Base-by-base conservation (phyloP, 2,113 vertebrate genomes). In the Capra hircus region DNA sequence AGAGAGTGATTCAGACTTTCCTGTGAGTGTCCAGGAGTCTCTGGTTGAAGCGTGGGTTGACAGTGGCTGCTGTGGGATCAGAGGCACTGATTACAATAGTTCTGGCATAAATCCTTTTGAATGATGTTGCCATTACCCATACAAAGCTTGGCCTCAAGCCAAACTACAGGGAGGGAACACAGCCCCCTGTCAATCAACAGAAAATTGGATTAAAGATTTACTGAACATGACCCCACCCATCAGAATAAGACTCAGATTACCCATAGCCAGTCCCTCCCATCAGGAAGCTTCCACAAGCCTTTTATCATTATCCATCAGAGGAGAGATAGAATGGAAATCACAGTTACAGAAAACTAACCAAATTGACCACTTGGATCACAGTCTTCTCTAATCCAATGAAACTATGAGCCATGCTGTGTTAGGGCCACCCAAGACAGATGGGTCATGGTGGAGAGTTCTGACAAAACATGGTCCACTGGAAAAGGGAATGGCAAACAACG, bases 1-100 rank as follows among this genome's bases (percentile, higher is more conserved):
- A 21, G 4, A 36, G 33, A 67, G 64, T 36, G n/a, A 67, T 11
- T 9, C 64, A 36, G 17, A 67, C 8, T 36, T 21, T 21, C n/a
- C 17, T 67, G n/a, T 36, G 9, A 67, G 64, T 67, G n/a, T 36
- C n/a, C n/a, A 67, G 64, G n/a, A 67, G 64, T 67, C 64, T 36
- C 17, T 67, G 64, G 64, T 21, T 8, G 17, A 36, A 17, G n/a
- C 1, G 8, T 36, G 9, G 16, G 17, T 21, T 0, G 0, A 67
- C 33, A 36, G 64, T 36, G 64, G 33, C 64, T 67, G 33, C 33
- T 2, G 1, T 19, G 33, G 17, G 33, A 21, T n/a, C 62, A n/a
- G 62, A 9, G 33, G 8, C 33, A 67, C 33, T 10, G 7, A 67
- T 67, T n/a, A 5, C 8, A 67, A 67, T 33, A 67, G 16, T 10